Evolutionary conservation across 2,113 vertebrate genomes (phyloP), one percentile per base, ranked within the genome.

Genomic region (Promerops cafer): DNA sequence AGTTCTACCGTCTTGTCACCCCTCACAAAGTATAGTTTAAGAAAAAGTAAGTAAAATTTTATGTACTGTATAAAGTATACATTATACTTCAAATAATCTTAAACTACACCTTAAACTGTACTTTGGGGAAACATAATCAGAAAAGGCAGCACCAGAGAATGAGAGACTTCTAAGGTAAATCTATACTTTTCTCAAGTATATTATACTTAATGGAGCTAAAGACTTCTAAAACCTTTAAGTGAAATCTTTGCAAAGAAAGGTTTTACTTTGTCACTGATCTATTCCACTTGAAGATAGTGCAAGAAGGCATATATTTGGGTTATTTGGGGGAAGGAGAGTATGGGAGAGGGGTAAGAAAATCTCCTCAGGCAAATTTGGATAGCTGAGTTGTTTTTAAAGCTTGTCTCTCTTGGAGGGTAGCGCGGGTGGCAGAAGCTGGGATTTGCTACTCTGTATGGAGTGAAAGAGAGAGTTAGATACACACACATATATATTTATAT

Each of bases 11-110:
- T 85, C 42, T 84, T 21, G 28, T 71, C 66, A 96, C 11, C 11
- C 33, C 77, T 94, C 37, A 75, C 82, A 85, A 94, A 92, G 21
- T 76, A 56, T n/a, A 79, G 31, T 81, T 95, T 90, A 70, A 92
- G 85, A 68, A 96, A 96, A 96, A 94, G 72, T 94, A 92, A 94
- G 60, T 92, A 94, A 97, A 98, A 94, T 88, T 90, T 78, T 72
- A 76, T 90, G 60, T 94, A 60, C 52, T 92, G 30, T 64, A 76
- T 82, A 93, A 97, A 97, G 90, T 94, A 90, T 90, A 79, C 17
- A 76, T 93, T 97, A 81, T 90, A 79, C 44, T 93, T 97, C 87
- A 91, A 91, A 92, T 96, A 63, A 68, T 96, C 64, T 94, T 93
- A 95, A 96, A 87, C 64, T 95, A 49, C 91, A 89, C 45, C 65